Conservation (phyloP, 2,113 vertebrate genomes). For the Catagonus wagneri region DNA sequence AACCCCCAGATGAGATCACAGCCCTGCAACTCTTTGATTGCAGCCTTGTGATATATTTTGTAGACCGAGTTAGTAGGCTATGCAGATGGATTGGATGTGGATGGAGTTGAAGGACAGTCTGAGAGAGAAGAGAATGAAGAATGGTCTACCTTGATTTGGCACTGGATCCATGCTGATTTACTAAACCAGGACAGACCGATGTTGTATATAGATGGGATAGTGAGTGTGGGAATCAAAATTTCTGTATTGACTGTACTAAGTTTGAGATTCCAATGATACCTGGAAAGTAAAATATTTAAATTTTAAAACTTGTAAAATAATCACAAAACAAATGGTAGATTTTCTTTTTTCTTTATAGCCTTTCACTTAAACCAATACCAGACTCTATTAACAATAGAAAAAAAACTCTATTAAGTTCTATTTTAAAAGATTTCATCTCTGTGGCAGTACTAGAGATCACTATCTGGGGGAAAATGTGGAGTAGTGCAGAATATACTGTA, state of each 20-base stretch:
- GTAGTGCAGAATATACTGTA: background rate
- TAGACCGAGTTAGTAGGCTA: background rate
- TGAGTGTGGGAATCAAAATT: background rate
- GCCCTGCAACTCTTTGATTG: background rate
- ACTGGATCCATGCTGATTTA: background rate
- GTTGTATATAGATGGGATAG: background rate
- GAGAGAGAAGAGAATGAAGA: background rate
- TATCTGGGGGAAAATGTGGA: background rate
- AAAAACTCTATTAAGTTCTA: conserved; percentile 57
- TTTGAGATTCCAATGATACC: background rate
- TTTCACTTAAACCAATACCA: conserved; percentile 37
- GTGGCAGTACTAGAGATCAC: conserved; percentile 12
- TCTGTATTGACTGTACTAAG: background rate
- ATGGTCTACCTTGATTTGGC: background rate
- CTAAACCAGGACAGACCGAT: background rate
- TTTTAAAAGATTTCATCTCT: conserved; percentile 52
- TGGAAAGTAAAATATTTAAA: background rate
- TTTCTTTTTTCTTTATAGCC: background rate
- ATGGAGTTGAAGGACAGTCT: background rate
- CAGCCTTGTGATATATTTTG: background rate
- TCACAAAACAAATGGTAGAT: background rate
- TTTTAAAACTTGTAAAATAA: conserved; percentile 43
- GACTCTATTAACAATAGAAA: conserved; percentile 40
- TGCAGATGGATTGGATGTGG: background rate
- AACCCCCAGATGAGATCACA: background rate